Evolutionary conservation across 2,113 vertebrate genomes (phyloP), one percentile per base, ranked within the genome.

Genomic region (Pagrus major): DNA sequence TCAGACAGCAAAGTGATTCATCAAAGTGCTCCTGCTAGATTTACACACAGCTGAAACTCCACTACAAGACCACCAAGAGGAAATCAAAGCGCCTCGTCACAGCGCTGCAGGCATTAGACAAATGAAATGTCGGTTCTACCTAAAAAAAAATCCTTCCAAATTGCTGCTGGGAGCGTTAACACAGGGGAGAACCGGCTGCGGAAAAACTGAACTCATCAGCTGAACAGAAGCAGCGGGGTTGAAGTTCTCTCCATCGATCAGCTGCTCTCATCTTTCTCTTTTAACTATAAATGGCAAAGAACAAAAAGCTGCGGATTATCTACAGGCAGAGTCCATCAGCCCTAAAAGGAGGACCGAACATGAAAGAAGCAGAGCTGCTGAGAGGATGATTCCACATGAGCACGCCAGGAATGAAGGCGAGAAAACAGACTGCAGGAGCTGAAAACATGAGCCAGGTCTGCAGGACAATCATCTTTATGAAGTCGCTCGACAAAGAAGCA

Each of bases 231-330:
- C 78, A 68, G 44, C 52, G 0, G 74, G 77, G 70, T 58, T 25
- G 61, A 83, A 29, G 59, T 60, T 78, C 27, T 67, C 37, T 54
- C 59, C 85, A 84, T 88, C 81, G 63, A 86, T 88, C 88, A 73
- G 59, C 41, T 6, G 9, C 71, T 76, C 81, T 85, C 84, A 74
- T 88, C 74, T 67, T 46, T 72, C 42, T 31, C 71, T 88, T 88
- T 82, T 83, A 79, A 77, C 85, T 91, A 89, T 86, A 91, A 90
- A 91, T 86, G 90, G 88, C 63, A 80, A 90, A 75, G 76, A 81
- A 86, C 56, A 79, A 70, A n/a, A 84, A 69, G 67, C 78, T 6
- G 51, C 21, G 76, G 78, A 83, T 80, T 65, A 78, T 85, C 68
- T 76, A 42, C 49, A 25, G 76, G 71, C 35, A 8, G 47, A 51